Base-by-base conservation (phyloP, 2,797 vertebrate species). In the Lithobates pipiens region DNA sequence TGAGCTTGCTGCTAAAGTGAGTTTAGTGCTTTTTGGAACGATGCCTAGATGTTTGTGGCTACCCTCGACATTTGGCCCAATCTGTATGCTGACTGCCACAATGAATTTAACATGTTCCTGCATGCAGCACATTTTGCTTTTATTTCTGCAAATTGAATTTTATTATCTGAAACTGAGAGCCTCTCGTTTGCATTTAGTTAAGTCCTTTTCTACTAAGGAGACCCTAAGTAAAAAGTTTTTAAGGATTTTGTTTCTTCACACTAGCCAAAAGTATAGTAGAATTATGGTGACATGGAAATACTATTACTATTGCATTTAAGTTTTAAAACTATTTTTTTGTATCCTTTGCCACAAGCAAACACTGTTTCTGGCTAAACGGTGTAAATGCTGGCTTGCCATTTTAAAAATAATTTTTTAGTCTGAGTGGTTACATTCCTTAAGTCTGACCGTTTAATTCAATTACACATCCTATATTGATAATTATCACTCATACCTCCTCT, bases 41-140 rank as follows among this genome's bases (percentile, higher is more conserved):
- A 39, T 75, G 63, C 29, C 29, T 69, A 10, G 57, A 44, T 72
- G 61, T 69, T 69, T 27, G 63, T 76, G 46, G 65, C 42, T 76
- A 46, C 21, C 2, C 74, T 61, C 39, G 29, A 65, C 29, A 42
- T 46, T 72, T 78, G 36, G 32, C 57, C 32, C 46, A 29, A 10
- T 61, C 15, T 36, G 34, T 44, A 18, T 71, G 61, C 63, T 71
- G 78, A 21, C 70, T 67, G 21, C 27, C 42, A 11, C 77, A 75
- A 50, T 79, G 77, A 5, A 50, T 82, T 57, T 72, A 63, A 78
- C 44, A 3, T 71, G 16, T 46, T 44, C 76, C 70, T 86, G 75
- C 85, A 86, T 74, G 80, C 81, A 79, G 61, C 44, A 63, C 27
- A 8, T 76, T 10, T 42, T 77, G 36, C 27, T 74, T 61, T 61